These are phyloP conservation scores for Allolobophora icterica DNA, from an alignment of 2,888 invertebrate species.

Conservation along the genomic window DNA sequence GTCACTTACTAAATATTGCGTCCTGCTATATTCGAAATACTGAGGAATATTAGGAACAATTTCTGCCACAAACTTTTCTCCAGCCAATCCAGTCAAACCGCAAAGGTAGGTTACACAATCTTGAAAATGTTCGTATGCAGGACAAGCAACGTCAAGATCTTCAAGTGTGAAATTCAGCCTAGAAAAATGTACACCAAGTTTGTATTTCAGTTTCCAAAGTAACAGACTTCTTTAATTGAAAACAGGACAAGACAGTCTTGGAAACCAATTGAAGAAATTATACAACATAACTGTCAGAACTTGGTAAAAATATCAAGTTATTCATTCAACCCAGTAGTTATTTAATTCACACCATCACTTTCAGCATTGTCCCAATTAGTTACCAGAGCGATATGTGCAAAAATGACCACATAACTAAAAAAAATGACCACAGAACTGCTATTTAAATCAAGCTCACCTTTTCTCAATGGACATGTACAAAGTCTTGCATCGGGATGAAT, in stretches of 20 bases:
- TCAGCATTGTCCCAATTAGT: background rate
- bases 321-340: too few relatives aligned
- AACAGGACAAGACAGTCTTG: background rate
- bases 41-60: background rate
- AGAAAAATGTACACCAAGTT: background rate
- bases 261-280: background rate
- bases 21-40: constrained; percentile 5
- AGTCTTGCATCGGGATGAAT: background rate
- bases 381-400: background rate
- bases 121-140: constrained; percentile 32
- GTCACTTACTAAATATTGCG: background rate
- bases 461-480: constrained; percentile 28
- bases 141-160: constrained; percentile 29
- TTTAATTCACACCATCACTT: background rate
- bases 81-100: background rate
- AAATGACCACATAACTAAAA: background rate
- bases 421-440: background rate
- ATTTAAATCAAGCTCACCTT: background rate
- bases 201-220: background rate
- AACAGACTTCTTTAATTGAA: background rate
- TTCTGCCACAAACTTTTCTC: background rate
- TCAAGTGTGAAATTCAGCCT: constrained; percentile 34
- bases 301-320: background rate
- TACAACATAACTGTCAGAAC: background rate
- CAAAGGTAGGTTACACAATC: constrained; percentile 25